Evolutionary conservation across 2,113 vertebrate species (phyloP), one percentile per base, ranked within the genome.

Genomic region (Struthio camelus): DNA sequence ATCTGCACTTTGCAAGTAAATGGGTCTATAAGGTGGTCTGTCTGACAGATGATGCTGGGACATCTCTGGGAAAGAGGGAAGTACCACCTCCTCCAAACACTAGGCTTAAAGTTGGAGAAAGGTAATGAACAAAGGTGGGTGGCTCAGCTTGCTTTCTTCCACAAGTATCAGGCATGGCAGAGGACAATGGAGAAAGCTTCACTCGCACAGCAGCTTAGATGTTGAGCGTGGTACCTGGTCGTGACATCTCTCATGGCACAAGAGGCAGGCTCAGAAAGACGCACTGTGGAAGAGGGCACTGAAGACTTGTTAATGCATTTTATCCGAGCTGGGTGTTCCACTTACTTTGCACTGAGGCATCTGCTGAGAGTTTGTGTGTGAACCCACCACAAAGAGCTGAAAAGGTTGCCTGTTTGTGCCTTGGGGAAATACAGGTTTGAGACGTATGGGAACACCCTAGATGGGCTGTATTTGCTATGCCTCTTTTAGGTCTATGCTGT

Each of bases 251-350:
- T 36, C 48, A 24, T 1, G 20, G 32, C n/a, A 66, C 20, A 62
- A 16, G 36, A 48, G 80, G n/a, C 44, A 64, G 28, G 50, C 38
- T 85, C 0, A 0, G 65, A 48, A 50, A 70, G n/a, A 23, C 23
- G 27, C 14, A 48, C 0, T 1, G 5, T 54, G 53, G 64, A 81
- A 89, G 54, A 25, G 65, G 40, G 27, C 36, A 62, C 11, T 28
- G 59, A 56, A 88, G 90, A 61, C 25, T 27, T 44, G 12, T 42
- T 23, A 42, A 42, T 18, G 5, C 34, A 32, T 67, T 28, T 7
- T 66, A 54, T 54, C 40, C n/a, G 32, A 58, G 19, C 32, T 38
- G 28, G 15, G 28, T 51, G 14, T 58, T 75, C 13, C 24, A 70
- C 24, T 30, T 14, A 38, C 42, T 87, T 32, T 46, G 69, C 7